Base-by-base conservation (phyloP, 1,140 invertebrate genomes). In the Mesaphorura yosii region DNA sequence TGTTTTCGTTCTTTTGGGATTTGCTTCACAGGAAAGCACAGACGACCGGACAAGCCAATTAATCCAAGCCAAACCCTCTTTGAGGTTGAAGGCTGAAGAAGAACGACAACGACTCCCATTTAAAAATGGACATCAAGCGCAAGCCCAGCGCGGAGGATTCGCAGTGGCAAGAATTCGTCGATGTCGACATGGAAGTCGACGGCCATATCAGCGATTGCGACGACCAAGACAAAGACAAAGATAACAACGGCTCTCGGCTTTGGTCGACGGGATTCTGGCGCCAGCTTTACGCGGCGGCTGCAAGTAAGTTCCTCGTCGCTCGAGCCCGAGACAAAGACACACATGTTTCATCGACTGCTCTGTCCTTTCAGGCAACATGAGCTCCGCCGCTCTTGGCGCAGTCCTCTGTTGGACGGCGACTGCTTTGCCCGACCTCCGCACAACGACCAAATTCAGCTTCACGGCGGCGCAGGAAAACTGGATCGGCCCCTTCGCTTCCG, bases 261-360 rank as follows among this genome's bases (percentile, higher is more conserved):
- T 26, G 5, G 23, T 37, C 7, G 4, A 34, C 14, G 14, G 22
- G 29, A 40, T n/a, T n/a, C n/a, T 15, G 37, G 25, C 6, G 27
- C 38, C 58, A 59, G 29, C 31, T 59, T 40, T 59, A 53, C 53
- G 53, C 58, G 25, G 53, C 58, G 3, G 40, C 56, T 45, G 58
- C 58, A 53, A 51, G 58, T 59, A 28, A 41, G 39, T n/a, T 27
- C 29, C 45, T n/a, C n/a, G n/a, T n/a, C n/a, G n/a, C n/a, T n/a
- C n/a, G n/a, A n/a, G n/a, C n/a, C n/a, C n/a, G n/a, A n/a, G n/a
- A 47, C 15, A 41, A 25, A 41, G 7, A 5, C 28, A 19, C 12
- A 51, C 17, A 7, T 51, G 17, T 26, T 48, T 48, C 6, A 12
- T 14, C n/a, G 20, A 7, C n/a, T 6, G 7, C n/a, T 40, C 14